These are phyloP conservation scores for Ictalurus furcatus DNA, from an alignment of 2,113 vertebrate species.

Conservation along the genomic window DNA sequence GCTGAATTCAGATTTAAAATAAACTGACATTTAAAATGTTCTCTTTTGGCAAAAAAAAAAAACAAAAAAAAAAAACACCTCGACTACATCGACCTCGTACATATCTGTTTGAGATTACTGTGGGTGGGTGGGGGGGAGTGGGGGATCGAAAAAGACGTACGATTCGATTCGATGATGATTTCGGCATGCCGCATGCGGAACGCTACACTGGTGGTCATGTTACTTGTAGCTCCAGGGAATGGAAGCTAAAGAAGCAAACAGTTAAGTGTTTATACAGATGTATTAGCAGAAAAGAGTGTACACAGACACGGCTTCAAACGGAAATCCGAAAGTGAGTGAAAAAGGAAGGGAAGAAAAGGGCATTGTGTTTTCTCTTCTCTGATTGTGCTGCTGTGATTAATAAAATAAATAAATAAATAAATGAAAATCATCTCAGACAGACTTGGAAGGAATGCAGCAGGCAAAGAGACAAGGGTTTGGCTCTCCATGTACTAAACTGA, in stretches of 20 bases:
- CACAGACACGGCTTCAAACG: not conserved
- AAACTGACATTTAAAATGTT: not conserved
- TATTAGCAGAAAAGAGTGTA: not conserved
- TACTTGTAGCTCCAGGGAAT: not conserved
- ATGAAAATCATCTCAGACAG: not conserved
- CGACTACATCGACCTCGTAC: too few relatives aligned
- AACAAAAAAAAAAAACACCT: too few relatives aligned
- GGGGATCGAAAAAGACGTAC: not conserved
- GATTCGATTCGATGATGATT: not conserved
- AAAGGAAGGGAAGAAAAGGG: not conserved
- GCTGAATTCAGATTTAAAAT: too few relatives aligned
- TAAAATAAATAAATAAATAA: not conserved
- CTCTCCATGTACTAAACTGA: not conserved
- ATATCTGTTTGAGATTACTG: conserved; percentile 4
- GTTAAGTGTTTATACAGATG: not conserved
- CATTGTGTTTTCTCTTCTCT: not conserved
- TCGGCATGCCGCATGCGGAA: not conserved
- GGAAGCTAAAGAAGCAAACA: not conserved
- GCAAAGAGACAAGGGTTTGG: not conserved
- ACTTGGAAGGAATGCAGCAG: not conserved
- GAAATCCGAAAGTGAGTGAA: not conserved
- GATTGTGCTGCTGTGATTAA: not conserved
- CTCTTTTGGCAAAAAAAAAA: too few relatives aligned
- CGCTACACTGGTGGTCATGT: not conserved
- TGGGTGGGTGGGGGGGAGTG: too few relatives aligned